Percentiles rank a stretch among this genome's conserved stretches.
phyloP scores from a whole-genome alignment of 2,113 vertebrate species.

The Chloebia gouldiae region DNA sequence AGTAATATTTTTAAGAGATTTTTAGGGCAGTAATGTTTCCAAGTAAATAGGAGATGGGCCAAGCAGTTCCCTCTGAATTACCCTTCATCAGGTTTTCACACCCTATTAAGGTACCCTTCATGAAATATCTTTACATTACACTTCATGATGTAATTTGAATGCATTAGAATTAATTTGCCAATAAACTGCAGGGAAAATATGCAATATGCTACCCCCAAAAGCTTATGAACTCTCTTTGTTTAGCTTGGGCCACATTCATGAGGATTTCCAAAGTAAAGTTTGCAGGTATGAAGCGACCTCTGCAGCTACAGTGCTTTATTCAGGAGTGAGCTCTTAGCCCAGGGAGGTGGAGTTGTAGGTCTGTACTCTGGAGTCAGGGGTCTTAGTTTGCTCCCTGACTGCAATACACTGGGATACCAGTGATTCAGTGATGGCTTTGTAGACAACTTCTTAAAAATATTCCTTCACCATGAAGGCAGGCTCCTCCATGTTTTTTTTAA shows the following conservation, averaged over 20 bases:
- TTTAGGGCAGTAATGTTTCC: constrained; percentile 48
- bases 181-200: constrained; percentile 43
- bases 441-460: neutral
- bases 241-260: neutral
- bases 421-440: neutral
- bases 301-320: neutral
- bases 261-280: neutral
- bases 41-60: constrained; percentile 58
- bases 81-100: constrained; percentile 34
- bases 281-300: neutral
- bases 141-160: constrained; percentile 53
- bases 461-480: neutral
- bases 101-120: constrained; percentile 54
- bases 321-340: neutral
- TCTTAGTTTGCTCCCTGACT: neutral
- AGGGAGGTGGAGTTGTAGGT: neutral
- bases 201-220: neutral
- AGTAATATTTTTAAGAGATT: constrained; percentile 35
- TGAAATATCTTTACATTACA: constrained; percentile 39
- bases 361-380: neutral
- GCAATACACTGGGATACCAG: neutral
- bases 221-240: neutral
- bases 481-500: neutral
- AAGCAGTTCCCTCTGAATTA: constrained; percentile 41
- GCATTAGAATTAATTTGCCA: constrained; percentile 49